Evolutionary conservation across 2,888 invertebrate genomes (phyloP).

Genomic region (Lepidocyrtoides sp.): DNA sequence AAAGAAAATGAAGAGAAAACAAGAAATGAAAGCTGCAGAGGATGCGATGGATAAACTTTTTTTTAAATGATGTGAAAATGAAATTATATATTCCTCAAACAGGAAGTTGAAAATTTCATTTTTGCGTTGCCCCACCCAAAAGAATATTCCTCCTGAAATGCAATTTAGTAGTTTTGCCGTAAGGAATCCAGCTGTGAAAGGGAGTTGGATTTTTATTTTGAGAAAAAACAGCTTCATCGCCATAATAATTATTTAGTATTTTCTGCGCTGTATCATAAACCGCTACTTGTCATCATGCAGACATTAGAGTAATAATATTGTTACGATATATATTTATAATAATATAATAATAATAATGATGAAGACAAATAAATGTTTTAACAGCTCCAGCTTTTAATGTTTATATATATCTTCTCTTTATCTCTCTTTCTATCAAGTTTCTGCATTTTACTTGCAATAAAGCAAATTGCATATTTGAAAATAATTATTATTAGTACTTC

Average conservation of each 20-base stretch:
- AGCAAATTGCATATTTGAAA: constrained; percentile 48
- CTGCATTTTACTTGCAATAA: constrained; percentile 54
- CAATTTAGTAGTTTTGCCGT: constrained; percentile 17
- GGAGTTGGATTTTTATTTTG: background rate
- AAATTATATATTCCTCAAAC: too few species aligned
- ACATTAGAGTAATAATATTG: constrained; percentile 27
- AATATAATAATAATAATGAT: too few species aligned
- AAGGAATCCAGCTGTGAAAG: background rate
- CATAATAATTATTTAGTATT: constrained; percentile 1
- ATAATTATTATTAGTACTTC: constrained; percentile 32
- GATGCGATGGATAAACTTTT: background rate
- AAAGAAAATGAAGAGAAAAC: too few species aligned
- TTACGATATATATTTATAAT: constrained; percentile 8
- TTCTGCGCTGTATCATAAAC: constrained; percentile 33
- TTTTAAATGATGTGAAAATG: too few species aligned
- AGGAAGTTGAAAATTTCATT: too few species aligned
- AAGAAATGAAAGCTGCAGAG: constrained; percentile 3
- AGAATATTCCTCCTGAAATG: background rate
- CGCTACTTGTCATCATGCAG: constrained; percentile 49
- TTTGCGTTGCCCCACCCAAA: too few species aligned
- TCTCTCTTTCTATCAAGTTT: constrained; percentile 60
- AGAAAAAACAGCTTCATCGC: constrained; percentile 31
- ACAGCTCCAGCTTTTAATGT: constrained; percentile 54
- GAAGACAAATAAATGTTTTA: constrained; percentile 44
- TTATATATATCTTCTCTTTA: constrained; percentile 47